These are phyloP conservation scores for Hedychridium roseum DNA, from an alignment of 2,888 invertebrate genomes.

Conservation along the genomic window DNA sequence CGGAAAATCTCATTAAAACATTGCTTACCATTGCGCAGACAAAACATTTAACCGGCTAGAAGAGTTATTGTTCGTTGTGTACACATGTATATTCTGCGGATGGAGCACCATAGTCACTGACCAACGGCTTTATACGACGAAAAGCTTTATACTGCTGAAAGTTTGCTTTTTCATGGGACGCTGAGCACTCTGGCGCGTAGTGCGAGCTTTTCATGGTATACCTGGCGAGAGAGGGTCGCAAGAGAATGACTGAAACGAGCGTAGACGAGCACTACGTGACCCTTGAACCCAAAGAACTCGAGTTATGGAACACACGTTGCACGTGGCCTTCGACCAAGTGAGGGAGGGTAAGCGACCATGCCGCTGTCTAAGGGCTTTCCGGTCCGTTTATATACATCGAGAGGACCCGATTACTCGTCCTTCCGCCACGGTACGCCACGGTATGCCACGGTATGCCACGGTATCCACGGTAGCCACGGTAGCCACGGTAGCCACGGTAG, in stretches of 20 bases:
- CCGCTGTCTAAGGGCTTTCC: background rate
- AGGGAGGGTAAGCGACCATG: background rate
- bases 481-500: too few relatives aligned
- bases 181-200: too few relatives aligned
- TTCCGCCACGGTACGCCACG: too few relatives aligned
- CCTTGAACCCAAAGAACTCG: slow-evolving; percentile 18
- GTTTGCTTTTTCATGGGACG: slow-evolving; percentile 15
- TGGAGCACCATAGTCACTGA: background rate
- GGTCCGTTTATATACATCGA: slow-evolving; percentile 19
- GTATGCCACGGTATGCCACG: too few relatives aligned
- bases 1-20: too few relatives aligned
- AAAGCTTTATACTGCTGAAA: slow-evolving; percentile 9
- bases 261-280: slow-evolving; percentile 16
- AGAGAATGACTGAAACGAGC: slow-evolving; percentile 8
- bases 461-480: too few relatives aligned
- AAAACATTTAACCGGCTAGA: too few relatives aligned
- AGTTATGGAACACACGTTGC: slow-evolving; percentile 15
- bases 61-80: too few relatives aligned
- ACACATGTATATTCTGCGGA: background rate
- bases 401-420: slow-evolving; percentile 21
- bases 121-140: background rate
- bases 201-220: too few relatives aligned
- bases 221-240: too few relatives aligned
- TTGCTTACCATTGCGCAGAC: too few relatives aligned
- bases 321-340: slow-evolving; percentile 2